Evolutionary conservation across 2,888 invertebrate genomes (phyloP).

Genomic region (Thyatira batis): DNA sequence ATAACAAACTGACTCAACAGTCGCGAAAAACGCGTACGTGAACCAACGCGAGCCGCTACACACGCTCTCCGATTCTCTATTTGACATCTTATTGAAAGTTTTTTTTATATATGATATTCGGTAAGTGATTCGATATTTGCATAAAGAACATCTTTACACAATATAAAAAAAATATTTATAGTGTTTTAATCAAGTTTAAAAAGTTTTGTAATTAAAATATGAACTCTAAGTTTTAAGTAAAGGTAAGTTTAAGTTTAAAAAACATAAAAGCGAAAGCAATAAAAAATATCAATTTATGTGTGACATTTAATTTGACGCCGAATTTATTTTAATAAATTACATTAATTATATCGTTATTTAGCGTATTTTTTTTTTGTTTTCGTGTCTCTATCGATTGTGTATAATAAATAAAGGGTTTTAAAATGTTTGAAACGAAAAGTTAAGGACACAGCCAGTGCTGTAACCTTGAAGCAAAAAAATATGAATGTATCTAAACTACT

Average conservation of each 20-base stretch:
- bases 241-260: not conserved
- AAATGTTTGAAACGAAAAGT: not conserved
- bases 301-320: not conserved
- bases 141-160: no score
- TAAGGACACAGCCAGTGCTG: not conserved
- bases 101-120: no score
- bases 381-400: no score
- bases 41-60: conserved; percentile 9
- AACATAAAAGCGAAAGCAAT: not conserved
- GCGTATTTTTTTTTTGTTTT: not conserved
- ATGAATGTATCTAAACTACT: not conserved
- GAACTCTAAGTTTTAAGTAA: no score
- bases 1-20: conserved; percentile 56
- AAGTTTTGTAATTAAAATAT: no score
- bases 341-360: not conserved
- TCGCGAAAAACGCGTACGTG: conserved; percentile 37
- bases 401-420: no score
- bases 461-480: not conserved
- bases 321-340: not conserved
- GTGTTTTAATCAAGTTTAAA: not conserved
- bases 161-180: no score
- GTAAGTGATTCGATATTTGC: not conserved
- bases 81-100: conserved; percentile 1
- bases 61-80: conserved; percentile 1
- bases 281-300: not conserved